phyloP scores from a whole-genome alignment of 1,140 invertebrate species.

The Nylanderia fulva region DNA sequence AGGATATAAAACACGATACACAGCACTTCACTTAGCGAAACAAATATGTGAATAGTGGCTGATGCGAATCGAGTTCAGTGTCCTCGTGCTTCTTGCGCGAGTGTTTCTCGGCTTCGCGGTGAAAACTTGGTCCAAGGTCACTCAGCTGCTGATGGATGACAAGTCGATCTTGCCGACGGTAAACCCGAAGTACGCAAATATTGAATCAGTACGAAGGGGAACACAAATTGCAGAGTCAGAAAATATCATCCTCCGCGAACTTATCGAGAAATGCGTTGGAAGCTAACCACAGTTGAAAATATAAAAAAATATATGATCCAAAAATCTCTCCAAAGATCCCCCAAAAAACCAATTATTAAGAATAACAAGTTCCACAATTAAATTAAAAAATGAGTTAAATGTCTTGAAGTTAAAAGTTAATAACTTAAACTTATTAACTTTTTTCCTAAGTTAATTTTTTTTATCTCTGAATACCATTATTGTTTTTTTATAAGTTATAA shows the following conservation, averaged over 20 bases:
- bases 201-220: conserved; percentile 60
- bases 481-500: too few species aligned
- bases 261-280: neutral
- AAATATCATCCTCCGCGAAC: neutral
- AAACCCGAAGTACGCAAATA: conserved; percentile 67
- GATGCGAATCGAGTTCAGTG: conserved; percentile 64
- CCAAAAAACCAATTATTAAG: too few species aligned
- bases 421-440: too few species aligned
- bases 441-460: too few species aligned
- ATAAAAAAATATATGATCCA: neutral
- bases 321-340: too few species aligned
- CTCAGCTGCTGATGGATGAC: conserved; percentile 56
- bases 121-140: conserved; percentile 70
- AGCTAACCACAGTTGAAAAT: neutral
- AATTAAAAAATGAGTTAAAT: neutral
- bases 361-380: neutral
- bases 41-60: conserved; percentile 76
- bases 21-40: conserved; percentile 78
- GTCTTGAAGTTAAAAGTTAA: neutral
- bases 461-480: too few species aligned
- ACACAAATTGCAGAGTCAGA: conserved; percentile 45
- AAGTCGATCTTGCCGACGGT: conserved; percentile 45
- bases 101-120: conserved; percentile 43
- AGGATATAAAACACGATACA: conserved; percentile 66
- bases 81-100: conserved; percentile 52